Evolutionary conservation across 2,113 vertebrate species (phyloP).

Genomic region (Merops nubicus): DNA sequence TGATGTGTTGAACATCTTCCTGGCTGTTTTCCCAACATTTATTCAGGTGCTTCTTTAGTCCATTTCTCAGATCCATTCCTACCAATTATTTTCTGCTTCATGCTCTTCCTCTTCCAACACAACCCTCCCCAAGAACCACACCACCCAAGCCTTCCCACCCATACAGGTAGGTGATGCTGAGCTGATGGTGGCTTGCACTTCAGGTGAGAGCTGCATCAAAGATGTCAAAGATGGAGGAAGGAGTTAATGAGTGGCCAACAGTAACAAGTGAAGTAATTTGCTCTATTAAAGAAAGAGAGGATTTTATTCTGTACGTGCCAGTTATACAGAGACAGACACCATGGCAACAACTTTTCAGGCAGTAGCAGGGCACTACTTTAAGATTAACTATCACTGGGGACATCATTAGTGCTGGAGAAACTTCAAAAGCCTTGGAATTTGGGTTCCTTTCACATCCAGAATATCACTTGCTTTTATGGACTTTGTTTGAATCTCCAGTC

Average conservation of each 20-base stretch:
- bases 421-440: constrained; percentile 19
- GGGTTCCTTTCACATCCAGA: background rate
- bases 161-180: background rate
- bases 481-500: background rate
- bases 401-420: constrained; percentile 44
- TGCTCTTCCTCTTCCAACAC: background rate
- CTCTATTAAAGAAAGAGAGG: constrained; percentile 20
- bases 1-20: background rate
- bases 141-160: background rate
- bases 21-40: background rate
- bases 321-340: constrained; percentile 44
- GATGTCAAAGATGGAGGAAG: background rate
- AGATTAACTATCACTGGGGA: constrained; percentile 19
- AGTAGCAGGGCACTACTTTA: constrained; percentile 28
- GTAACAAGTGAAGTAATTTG: constrained; percentile 41
- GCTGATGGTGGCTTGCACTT: background rate
- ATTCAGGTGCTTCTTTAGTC: background rate
- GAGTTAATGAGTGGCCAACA: constrained; percentile 14
- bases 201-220: background rate
- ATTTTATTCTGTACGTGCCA: constrained; percentile 16
- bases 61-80: background rate
- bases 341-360: constrained; percentile 58
- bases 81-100: background rate
- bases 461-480: background rate
- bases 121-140: background rate